Conservation (phyloP, 2,888 invertebrate genomes). For the Tetragonula carbonaria region DNA sequence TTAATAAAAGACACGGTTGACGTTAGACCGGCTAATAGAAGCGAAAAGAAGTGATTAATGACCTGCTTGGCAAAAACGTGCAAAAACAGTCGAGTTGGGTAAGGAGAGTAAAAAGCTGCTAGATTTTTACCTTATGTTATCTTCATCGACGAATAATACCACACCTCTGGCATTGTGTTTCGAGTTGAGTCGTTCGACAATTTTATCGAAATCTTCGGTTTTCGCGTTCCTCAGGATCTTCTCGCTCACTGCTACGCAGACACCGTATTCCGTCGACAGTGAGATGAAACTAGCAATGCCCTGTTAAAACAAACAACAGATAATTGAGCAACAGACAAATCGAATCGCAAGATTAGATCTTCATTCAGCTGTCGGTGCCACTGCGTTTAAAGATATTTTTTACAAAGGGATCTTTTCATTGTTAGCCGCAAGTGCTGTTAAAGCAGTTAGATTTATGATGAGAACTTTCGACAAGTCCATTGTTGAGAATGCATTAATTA, state of each 20-base stretch:
- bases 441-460: background rate
- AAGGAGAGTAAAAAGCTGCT: background rate
- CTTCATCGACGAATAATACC: conserved; percentile 90
- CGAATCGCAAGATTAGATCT: no score
- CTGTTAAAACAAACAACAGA: conserved; percentile 76
- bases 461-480: background rate
- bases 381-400: background rate
- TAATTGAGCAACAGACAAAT: background rate
- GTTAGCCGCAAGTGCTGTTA: background rate
- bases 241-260: conserved; percentile 86
- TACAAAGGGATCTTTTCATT: background rate
- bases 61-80: background rate
- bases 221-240: conserved; percentile 86
- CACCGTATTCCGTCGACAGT: conserved; percentile 84
- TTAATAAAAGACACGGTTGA: conserved; percentile 17
- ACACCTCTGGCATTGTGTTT: conserved; percentile 88
- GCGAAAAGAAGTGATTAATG: conserved; percentile 31
- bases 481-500: conserved; percentile 3
- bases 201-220: conserved; percentile 86
- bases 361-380: background rate
- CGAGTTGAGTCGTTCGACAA: conserved; percentile 86
- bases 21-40: conserved; percentile 11
- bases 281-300: conserved; percentile 87
- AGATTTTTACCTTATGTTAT: conserved; percentile 86
- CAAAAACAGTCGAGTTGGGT: conserved; percentile 11